A percentile compares a stretch with the other conserved stretches of the same genome.
These are phyloP conservation scores for Gallinago solitaria DNA, from an alignment of 2,797 vertebrate species.

Conservation along the genomic window DNA sequence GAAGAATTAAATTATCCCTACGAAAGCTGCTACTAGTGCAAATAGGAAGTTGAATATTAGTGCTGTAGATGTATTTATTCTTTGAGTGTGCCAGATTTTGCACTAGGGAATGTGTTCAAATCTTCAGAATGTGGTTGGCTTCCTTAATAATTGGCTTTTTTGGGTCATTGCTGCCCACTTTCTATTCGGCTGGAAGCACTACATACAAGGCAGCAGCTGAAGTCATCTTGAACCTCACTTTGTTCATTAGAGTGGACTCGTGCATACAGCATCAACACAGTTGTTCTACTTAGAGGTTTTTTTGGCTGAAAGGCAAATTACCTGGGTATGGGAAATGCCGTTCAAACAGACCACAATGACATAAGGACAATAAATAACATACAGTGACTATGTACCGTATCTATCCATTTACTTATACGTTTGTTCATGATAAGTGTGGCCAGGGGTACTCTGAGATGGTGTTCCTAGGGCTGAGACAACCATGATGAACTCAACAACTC, in stretches of 20 bases:
- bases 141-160: background rate
- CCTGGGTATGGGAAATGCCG: background rate
- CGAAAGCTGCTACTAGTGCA: constrained; percentile 30
- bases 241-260: background rate
- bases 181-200: background rate
- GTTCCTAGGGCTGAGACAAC: background rate
- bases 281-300: background rate
- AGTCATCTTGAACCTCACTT: background rate
- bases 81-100: background rate
- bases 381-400: background rate
- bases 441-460: background rate
- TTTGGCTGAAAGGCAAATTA: background rate
- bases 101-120: background rate
- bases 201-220: background rate
- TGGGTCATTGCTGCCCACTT: background rate
- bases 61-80: background rate
- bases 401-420: background rate
- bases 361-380: background rate
- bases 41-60: constrained; percentile 20
- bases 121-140: background rate
- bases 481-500: background rate
- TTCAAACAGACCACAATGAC: background rate
- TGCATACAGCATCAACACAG: background rate
- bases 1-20: constrained; percentile 51
- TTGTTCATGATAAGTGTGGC: background rate